Base-by-base conservation (phyloP, 2,888 invertebrate genomes). In the Oxyscelio sp. region DNA sequence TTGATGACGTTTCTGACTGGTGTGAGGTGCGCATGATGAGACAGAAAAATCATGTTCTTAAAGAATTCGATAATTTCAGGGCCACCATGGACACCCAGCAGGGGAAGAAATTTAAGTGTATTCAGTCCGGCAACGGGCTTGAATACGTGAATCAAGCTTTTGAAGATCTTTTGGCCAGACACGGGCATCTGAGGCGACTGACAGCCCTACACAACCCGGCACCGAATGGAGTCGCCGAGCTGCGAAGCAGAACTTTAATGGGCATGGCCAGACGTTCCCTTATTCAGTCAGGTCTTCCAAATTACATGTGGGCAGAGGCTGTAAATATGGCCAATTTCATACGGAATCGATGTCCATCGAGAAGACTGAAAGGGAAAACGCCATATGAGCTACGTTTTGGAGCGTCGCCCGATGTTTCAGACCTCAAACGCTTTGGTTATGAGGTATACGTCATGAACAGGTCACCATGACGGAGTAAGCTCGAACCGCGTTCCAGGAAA, bases 1-100 rank as follows among this genome's bases (percentile, higher is more conserved):
- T 89, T 11, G 89, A 90, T 59, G 88, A 90, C 54, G 56, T 43
- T 54, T 68, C 83, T 8, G 48, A 88, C 21, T 88, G 86, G 85
- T 83, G 85, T 40, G 78, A 84, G 17, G 87, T 88, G 11, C 75
- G 82, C 38, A 38, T 61, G 19, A 19, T 61, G 6, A 61, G 13
- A 21, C 24, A 71, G 8, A 88, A 89, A 24, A 70, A 43, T 40
- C 83, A 88, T 21, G 83, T 75, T 21, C 58, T n/a, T n/a, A n/a
- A n/a, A n/a, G n/a, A n/a, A n/a, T n/a, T 88, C 11, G 79, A 85
- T 19, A 80, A 73, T 4, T 88, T 65, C 58, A 83, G 85, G 40
- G 66, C 52, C 17, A 59, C 68, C 13, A 74, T 85, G 2, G 85
- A 86, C 63, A 88, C 70, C 8, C 73, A 84, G 8, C n/a, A 88